Conservation (phyloP, 2,113 vertebrate genomes). For the Callocephalon fimbriatum region DNA sequence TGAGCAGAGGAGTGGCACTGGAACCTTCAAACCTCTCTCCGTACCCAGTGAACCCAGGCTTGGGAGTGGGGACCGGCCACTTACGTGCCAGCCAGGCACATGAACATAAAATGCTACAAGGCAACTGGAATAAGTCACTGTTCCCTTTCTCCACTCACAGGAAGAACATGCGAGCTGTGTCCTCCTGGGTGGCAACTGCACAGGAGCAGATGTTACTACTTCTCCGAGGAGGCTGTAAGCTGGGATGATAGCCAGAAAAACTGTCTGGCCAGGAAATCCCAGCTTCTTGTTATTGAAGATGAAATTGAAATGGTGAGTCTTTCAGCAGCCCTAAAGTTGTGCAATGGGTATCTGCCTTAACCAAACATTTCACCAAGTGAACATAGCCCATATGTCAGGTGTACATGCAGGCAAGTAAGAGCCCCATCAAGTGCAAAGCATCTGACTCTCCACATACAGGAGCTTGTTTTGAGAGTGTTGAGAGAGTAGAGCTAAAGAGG, state of each 20-base stretch:
- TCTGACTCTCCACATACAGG: background rate
- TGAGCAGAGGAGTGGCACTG: background rate
- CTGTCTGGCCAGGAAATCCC: slow-evolving; percentile 46
- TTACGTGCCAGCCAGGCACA: background rate
- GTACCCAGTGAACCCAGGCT: background rate
- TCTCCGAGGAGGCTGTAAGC: slow-evolving; percentile 2
- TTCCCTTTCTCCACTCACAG: background rate
- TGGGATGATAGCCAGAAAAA: slow-evolving; percentile 46
- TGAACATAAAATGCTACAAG: background rate
- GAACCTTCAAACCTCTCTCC: background rate
- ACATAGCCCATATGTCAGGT: background rate
- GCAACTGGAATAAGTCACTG: background rate
- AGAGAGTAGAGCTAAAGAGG: background rate
- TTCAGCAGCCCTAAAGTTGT: background rate
- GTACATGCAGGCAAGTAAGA: background rate
- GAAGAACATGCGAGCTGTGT: background rate
- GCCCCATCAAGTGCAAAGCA: background rate
- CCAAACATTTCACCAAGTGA: background rate
- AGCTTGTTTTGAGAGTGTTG: background rate
- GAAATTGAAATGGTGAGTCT: slow-evolving; percentile 54
- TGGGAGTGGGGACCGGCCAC: background rate
- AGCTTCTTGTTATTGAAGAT: slow-evolving; percentile 39
- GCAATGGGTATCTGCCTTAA: background rate
- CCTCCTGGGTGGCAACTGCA: slow-evolving; percentile 40
- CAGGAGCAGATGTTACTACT: slow-evolving; percentile 46